Evolutionary conservation across 2,113 vertebrate genomes (phyloP).

Genomic region (Lota lota): DNA sequence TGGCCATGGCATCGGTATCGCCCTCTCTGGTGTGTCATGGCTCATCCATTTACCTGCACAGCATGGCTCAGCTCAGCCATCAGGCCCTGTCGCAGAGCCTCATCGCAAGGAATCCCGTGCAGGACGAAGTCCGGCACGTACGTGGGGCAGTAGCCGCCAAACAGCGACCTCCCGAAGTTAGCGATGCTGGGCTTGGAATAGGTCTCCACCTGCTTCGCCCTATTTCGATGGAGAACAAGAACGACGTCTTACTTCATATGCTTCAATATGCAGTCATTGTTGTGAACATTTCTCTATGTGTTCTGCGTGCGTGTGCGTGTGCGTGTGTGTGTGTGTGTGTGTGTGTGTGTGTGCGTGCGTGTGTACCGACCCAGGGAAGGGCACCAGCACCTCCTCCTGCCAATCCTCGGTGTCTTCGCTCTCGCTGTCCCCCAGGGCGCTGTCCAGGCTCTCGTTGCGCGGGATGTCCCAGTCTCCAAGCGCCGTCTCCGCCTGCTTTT

Average conservation of each 20-base stretch:
- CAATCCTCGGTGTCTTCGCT: conserved; percentile 92
- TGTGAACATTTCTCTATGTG: no score
- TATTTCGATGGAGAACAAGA: conserved; percentile 42
- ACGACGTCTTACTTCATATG: no score
- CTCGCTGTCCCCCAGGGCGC: conserved; percentile 96
- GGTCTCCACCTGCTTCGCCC: conserved; percentile 91
- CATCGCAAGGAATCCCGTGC: conserved; percentile 91
- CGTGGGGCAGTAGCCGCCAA: conserved; percentile 93
- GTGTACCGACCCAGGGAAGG: conserved; percentile 87
- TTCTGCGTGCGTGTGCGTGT: neutral
- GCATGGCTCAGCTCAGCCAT: conserved; percentile 88
- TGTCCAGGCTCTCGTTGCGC: conserved; percentile 97
- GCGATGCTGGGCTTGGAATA: conserved; percentile 91
- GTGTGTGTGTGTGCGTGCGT: neutral
- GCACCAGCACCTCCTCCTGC: conserved; percentile 91
- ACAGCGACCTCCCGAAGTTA: conserved; percentile 94
- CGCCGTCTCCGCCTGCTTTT: conserved; percentile 72
- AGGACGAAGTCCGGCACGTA: conserved; percentile 98
- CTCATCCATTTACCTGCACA: conserved; percentile 83
- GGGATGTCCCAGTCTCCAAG: conserved; percentile 95
- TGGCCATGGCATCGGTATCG: no score
- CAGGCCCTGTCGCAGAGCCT: conserved; percentile 89
- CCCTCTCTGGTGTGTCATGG: no score
- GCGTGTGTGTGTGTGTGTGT: neutral
- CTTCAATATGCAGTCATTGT: no score